Evolutionary conservation across 2,888 invertebrate genomes (phyloP), one percentile per base, ranked within the genome.

Genomic region (Agelastica alni): DNA sequence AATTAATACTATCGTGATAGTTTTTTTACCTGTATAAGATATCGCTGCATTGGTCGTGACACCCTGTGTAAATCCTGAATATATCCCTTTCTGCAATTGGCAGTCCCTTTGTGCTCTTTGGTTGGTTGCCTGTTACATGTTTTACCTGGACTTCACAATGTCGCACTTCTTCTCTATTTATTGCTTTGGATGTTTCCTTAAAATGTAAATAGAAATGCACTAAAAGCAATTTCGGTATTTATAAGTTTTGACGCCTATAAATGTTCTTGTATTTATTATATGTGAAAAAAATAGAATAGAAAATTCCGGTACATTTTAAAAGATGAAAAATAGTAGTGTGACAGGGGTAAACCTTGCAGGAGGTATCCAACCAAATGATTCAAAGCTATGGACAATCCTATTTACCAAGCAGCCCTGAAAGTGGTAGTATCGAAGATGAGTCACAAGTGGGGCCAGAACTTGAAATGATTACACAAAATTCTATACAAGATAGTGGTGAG

Each of bases 121-220:
- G 77, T 78, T 77, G 79, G 77, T 77, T 75, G 78, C 77, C 78
- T 83, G 75, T 72, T 75, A 69, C 82, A 81, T 78, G 81, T 81
- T 79, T 78, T 68, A 68, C 64, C 76, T 79, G 80, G 60, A 59
- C 51, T 58, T 80, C 78, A 78, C 69, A 68, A 78, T 78, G 80
- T 77, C 62, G 67, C 66, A 65, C 66, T 63, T 65, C 67, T 68
- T 68, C 62, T 60, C 62, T 70, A 58, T 68, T 65, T 67, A 67
- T 69, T 69, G 71, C 73, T 73, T 74, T 73, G 66, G 66, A 70
- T 73, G 71, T 73, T 64, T 65, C 66, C 63, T 54, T 53, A 58
- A 58, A 64, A 54, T 67, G 64, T 63, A 63, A 54, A 63, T 63
- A 65, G 56, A 59, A 32, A 56, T 63, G 65, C 63, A 64, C 65